These are phyloP conservation scores for Botrylloides violaceus DNA, from an alignment of 23 tunicate species.

Conservation along the genomic window DNA sequence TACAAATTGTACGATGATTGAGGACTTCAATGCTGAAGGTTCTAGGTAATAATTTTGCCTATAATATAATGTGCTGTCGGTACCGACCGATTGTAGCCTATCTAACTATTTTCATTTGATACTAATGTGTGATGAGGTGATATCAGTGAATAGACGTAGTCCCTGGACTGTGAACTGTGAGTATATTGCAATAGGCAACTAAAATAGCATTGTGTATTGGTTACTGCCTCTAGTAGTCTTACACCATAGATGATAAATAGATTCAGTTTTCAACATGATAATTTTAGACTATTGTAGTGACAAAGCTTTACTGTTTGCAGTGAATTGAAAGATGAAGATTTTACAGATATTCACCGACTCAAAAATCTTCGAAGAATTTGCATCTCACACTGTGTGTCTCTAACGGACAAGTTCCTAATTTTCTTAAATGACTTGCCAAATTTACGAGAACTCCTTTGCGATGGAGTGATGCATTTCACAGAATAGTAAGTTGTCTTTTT, in stretches of 20 bases:
- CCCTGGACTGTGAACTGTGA: too few relatives aligned
- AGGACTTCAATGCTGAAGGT: neutral
- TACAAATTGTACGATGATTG: neutral
- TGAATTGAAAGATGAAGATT: constrained; percentile 1
- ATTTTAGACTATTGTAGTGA: neutral
- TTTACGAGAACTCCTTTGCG: neutral
- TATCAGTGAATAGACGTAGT: too few relatives aligned
- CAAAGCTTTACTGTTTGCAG: neutral
- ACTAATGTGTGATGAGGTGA: too few relatives aligned
- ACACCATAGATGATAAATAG: too few relatives aligned
- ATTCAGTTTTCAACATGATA: too few relatives aligned
- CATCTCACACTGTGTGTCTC: neutral
- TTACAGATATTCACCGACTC: neutral
- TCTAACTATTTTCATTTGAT: too few relatives aligned
- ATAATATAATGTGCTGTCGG: too few relatives aligned
- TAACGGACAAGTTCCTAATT: neutral
- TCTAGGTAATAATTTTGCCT: too few relatives aligned
- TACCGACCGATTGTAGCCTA: too few relatives aligned
- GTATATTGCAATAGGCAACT: too few relatives aligned
- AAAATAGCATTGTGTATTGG: too few relatives aligned
- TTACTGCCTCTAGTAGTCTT: too few relatives aligned
- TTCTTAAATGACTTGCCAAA: constrained; percentile 1
- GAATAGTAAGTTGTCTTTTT: constrained; percentile 2
- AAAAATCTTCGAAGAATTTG: neutral
- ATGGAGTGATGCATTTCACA: constrained; percentile 11